These are phyloP conservation scores for Tenthredo mesomela DNA, from an alignment of 2,888 invertebrate genomes.

Conservation along the genomic window DNA sequence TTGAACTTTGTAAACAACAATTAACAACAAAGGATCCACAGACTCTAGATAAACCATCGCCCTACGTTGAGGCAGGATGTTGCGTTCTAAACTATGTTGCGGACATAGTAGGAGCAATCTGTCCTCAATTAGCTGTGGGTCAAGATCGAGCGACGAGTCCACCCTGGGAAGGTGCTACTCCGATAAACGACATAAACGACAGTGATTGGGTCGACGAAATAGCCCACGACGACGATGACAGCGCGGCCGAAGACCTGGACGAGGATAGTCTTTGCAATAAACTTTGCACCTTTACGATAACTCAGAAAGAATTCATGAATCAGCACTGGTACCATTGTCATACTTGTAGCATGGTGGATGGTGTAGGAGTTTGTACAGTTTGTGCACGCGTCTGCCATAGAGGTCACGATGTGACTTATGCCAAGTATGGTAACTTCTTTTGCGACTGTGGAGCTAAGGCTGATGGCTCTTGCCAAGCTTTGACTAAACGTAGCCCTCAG, in stretches of 20 bases:
- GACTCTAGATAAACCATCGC: constrained; percentile 79
- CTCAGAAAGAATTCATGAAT: constrained; percentile 98
- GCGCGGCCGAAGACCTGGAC: constrained; percentile 95
- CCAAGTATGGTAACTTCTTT: constrained; percentile 99
- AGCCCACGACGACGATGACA: constrained; percentile 93
- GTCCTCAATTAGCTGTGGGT: constrained; percentile 70
- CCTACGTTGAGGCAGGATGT: constrained; percentile 87
- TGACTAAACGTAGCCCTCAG: constrained; percentile 82
- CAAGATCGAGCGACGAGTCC: constrained; percentile 82
- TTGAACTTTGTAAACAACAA: constrained; percentile 85
- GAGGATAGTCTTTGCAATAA: constrained; percentile 94
- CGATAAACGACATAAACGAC: constrained; percentile 79
- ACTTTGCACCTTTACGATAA: constrained; percentile 97
- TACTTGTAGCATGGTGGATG: constrained; percentile 99
- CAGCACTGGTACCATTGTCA: constrained; percentile 99
- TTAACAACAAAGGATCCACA: constrained; percentile 80
- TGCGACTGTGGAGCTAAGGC: constrained; percentile 99
- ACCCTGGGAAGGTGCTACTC: constrained; percentile 87
- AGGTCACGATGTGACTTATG: constrained; percentile 97
- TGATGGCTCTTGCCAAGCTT: constrained; percentile 87
- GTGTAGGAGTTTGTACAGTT: constrained; percentile 98
- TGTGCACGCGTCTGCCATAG: constrained; percentile 98
- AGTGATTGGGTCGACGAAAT: constrained; percentile 93
- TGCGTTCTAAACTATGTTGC: constrained; percentile 92
- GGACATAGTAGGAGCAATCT: constrained; percentile 84